These are phyloP conservation scores for Drosophila melanosoma DNA, from an alignment of 2,888 invertebrate genomes.

Conservation along the genomic window DNA sequence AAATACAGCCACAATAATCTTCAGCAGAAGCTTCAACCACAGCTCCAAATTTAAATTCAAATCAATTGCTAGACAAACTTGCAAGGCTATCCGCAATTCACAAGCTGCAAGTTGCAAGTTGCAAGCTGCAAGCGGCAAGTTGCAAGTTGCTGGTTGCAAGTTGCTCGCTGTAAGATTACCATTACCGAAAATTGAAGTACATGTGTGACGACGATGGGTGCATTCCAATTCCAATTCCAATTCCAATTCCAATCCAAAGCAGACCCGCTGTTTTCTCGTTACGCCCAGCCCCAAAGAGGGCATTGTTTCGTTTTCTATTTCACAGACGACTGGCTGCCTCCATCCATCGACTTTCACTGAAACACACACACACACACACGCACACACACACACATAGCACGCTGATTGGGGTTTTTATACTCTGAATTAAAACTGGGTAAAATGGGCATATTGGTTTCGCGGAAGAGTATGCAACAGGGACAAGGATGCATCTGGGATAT, in stretches of 20 bases:
- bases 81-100: slow-evolving; percentile 20
- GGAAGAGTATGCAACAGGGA: neutral
- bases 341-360: slow-evolving; percentile 68
- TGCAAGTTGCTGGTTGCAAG: slow-evolving; percentile 29
- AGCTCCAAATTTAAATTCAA: slow-evolving; percentile 25
- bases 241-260: slow-evolving; percentile 28
- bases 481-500: neutral
- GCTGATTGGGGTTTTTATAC: slow-evolving; percentile 10
- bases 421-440: neutral
- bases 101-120: slow-evolving; percentile 11
- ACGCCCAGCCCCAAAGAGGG: slow-evolving; percentile 22
- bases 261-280: slow-evolving; percentile 17
- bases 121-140: slow-evolving; percentile 30
- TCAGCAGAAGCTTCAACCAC: slow-evolving; percentile 23
- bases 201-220: slow-evolving; percentile 64
- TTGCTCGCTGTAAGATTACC: slow-evolving; percentile 54
- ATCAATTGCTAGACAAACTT: slow-evolving; percentile 49
- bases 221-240: slow-evolving; percentile 41
- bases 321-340: slow-evolving; percentile 72
- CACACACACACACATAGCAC: slow-evolving; percentile 11
- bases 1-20: neutral
- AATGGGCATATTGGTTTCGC: neutral
- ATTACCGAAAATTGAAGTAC: slow-evolving; percentile 76
- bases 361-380: slow-evolving; percentile 32
- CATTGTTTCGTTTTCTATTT: slow-evolving; percentile 79